Percentiles rank a stretch among this genome's conserved stretches.
Evolutionary conservation across 2,888 invertebrate genomes (phyloP).

Genomic region (Colostygia pectinataria): DNA sequence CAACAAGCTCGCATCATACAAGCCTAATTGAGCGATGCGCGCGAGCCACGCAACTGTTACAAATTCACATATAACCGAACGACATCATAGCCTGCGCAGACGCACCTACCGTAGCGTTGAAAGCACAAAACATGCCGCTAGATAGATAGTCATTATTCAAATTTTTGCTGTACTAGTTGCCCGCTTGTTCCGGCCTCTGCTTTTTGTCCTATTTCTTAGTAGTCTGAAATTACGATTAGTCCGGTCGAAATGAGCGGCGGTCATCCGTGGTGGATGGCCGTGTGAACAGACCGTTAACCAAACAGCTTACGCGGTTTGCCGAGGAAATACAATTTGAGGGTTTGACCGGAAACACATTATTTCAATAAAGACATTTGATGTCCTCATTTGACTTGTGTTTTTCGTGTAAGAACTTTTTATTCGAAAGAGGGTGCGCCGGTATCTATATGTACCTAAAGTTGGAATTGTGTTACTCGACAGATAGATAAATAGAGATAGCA

Average conservation of each 20-base stretch:
- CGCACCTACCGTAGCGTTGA: slow-evolving; percentile 72
- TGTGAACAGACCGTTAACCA: slow-evolving; percentile 76
- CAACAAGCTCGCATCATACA: slow-evolving; percentile 28
- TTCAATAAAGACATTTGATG: slow-evolving; percentile 26
- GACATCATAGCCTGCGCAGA: slow-evolving; percentile 39
- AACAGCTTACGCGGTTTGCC: slow-evolving; percentile 62
- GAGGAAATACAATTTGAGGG: slow-evolving; percentile 40
- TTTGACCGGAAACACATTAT: slow-evolving; percentile 37
- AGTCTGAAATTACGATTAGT: slow-evolving; percentile 80
- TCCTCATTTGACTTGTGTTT: too few relatives aligned
- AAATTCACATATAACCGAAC: slow-evolving; percentile 45
- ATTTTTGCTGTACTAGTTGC: slow-evolving; percentile 80
- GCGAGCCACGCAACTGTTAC: slow-evolving; percentile 45
- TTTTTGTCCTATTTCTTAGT: slow-evolving; percentile 75
- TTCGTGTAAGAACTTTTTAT: too few relatives aligned
- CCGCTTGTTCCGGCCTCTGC: slow-evolving; percentile 79
- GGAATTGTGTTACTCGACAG: too few relatives aligned
- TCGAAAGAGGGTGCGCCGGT: too few relatives aligned
- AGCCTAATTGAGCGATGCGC: slow-evolving; percentile 28
- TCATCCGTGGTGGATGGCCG: slow-evolving; percentile 78
- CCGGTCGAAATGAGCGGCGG: slow-evolving; percentile 73
- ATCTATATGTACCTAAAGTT: too few relatives aligned
- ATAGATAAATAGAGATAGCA: too few relatives aligned
- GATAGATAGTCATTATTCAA: slow-evolving; percentile 81
- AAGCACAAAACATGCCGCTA: slow-evolving; percentile 77